Evolutionary conservation across 35 echinoderm and acorn worm genomes (phyloP), one percentile per base, ranked within the genome.

Genomic region (Amphiura filiformis): DNA sequence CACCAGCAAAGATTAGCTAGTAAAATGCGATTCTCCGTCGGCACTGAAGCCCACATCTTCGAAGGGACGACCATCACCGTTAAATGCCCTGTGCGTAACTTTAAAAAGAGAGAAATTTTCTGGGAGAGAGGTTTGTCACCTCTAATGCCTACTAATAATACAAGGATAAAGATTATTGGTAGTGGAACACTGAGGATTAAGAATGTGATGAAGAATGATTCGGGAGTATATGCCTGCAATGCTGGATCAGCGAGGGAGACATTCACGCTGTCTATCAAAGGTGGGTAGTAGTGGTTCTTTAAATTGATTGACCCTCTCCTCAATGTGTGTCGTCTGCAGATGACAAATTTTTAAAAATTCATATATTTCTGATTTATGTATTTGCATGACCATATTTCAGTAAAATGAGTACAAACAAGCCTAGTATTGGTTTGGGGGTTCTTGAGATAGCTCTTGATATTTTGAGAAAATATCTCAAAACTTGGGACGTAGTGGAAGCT

Each of bases 81-180:
- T 61, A 85, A 85, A 61, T 85, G 83, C 33, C 81, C 83, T 26
- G 83, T 85, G 47, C 35, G 32, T 22, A 37, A 85, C 83, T 85
- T 75, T 61, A 85, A 85, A 32, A 85, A 85, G 57, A 65, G 28
- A 0, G 35, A 61, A 35, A 13, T 64, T 28, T 23, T 9, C 0
- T 64, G 83, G 83, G 35, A 65, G 31, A 56, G 83, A 23, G 83
- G 83, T 23, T 13, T 70, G 28, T 26, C 56, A 17, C 38, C 32
- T 47, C 34, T 36, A 61, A 33, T 85, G 32, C 23, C 83, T 0
- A 35, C 56, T 15, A 65, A 22, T 22, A 37, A 70, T 36, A 36
- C 52, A 26, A 75, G 83, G 56, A 37, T 61, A 4, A 85, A 85
- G 26, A 35, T 70, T 35, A 23, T 65, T 32, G 32, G 34, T 20